Conservation (phyloP, 2,888 invertebrate species). For the Gonocerus acuteangulatus region DNA sequence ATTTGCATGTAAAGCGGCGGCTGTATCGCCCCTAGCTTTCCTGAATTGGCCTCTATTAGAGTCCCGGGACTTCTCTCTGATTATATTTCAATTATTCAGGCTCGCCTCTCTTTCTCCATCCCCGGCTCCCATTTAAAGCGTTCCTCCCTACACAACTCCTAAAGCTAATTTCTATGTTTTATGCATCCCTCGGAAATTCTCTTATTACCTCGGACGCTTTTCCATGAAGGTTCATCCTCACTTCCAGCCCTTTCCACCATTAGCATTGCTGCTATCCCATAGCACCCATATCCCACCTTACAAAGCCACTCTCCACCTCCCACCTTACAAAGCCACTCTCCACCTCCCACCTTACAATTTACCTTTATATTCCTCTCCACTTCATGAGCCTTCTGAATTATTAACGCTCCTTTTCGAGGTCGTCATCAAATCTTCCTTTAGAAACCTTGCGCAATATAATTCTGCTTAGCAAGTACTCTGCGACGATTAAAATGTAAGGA, state of each 20-base stretch:
- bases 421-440: no score
- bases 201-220: constrained; percentile 29
- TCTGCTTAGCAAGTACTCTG: no score
- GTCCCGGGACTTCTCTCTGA: no score
- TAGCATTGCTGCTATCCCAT: background rate
- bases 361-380: no score
- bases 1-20: constrained; percentile 19
- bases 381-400: no score
- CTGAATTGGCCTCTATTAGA: no score
- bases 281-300: background rate
- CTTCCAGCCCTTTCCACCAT: background rate
- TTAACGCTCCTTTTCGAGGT: no score
- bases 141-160: constrained; percentile 15
- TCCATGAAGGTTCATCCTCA: background rate
- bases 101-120: background rate
- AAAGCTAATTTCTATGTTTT: constrained; percentile 35
- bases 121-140: constrained; percentile 31
- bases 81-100: constrained; percentile 33
- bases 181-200: constrained; percentile 32
- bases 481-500: no score
- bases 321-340: no score
- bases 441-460: no score
- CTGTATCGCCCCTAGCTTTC: background rate
- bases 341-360: no score
- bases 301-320: no score